Evolutionary conservation across 1,140 invertebrate genomes (phyloP).

Genomic region (Polypedilum pembai): DNA sequence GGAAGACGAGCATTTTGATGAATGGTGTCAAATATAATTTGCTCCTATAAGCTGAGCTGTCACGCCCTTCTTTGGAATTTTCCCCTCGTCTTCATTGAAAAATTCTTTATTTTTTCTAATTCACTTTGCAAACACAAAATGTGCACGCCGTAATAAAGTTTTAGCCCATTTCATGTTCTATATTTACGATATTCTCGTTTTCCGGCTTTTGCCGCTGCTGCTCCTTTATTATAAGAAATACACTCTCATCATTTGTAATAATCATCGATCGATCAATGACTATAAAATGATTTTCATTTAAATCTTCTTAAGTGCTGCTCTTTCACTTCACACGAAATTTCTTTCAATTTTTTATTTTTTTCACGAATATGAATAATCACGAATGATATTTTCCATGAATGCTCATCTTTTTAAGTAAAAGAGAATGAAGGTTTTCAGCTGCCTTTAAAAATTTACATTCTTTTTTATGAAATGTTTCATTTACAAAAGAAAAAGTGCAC

Average conservation of each 20-base stretch:
- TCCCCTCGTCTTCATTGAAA: not conserved
- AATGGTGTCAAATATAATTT: constrained; percentile 7
- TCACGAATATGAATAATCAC: too few species aligned
- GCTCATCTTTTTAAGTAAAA: too few species aligned
- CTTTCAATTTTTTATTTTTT: too few species aligned
- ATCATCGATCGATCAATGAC: not conserved
- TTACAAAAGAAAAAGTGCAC: too few species aligned
- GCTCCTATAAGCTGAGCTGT: not conserved
- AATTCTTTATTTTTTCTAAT: not conserved
- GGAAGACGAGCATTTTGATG: constrained; percentile 1
- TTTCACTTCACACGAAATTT: too few species aligned
- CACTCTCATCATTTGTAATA: not conserved
- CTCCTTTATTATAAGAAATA: not conserved
- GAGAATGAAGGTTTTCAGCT: too few species aligned
- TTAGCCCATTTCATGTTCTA: not conserved
- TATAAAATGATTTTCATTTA: too few species aligned
- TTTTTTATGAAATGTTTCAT: too few species aligned
- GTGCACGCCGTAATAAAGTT: not conserved
- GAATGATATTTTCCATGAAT: too few species aligned
- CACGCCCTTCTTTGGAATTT: constrained; percentile 16
- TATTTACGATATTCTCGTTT: not conserved
- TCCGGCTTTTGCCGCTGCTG: not conserved
- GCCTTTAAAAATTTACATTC: too few species aligned
- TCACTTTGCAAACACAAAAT: not conserved
- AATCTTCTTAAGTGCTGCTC: too few species aligned